phyloP scores from a whole-genome alignment of 2,113 vertebrate species.

The Puffinus mauretanicus region DNA sequence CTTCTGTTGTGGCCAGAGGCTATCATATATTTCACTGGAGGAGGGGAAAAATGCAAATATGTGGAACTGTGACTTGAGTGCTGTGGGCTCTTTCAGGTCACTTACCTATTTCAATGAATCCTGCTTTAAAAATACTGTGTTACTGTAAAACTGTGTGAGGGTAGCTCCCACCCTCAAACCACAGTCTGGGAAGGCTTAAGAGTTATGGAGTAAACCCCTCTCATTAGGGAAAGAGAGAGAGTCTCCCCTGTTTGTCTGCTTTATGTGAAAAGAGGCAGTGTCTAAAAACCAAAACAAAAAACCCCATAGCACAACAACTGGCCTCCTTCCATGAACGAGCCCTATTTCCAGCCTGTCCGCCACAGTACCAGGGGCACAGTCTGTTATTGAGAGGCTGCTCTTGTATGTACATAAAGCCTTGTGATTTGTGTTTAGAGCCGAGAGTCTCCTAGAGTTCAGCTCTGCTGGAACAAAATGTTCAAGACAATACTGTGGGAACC shows the following conservation, averaged over 20 bases:
- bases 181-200: neutral
- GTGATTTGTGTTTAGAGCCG: slow-evolving; percentile 33
- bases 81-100: neutral
- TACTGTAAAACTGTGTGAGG: neutral
- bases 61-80: neutral
- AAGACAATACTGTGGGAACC: slow-evolving; percentile 68
- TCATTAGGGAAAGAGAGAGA: neutral
- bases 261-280: slow-evolving; percentile 50
- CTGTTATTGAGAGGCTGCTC: slow-evolving; percentile 7
- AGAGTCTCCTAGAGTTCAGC: slow-evolving; percentile 70
- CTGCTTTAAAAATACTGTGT: neutral
- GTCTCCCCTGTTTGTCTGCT: slow-evolving; percentile 30
- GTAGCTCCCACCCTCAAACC: neutral
- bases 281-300: slow-evolving; percentile 50
- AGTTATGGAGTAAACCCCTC: neutral
- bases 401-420: slow-evolving; percentile 10
- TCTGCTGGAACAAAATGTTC: slow-evolving; percentile 81
- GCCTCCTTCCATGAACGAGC: slow-evolving; percentile 16
- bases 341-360: neutral
- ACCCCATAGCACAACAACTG: slow-evolving; percentile 36
- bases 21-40: neutral
- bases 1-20: neutral
- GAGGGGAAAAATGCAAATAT: neutral
- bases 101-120: neutral
- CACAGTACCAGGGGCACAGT: neutral